Conservation (phyloP, 2,797 vertebrate species). For the Nothura maculosa region DNA sequence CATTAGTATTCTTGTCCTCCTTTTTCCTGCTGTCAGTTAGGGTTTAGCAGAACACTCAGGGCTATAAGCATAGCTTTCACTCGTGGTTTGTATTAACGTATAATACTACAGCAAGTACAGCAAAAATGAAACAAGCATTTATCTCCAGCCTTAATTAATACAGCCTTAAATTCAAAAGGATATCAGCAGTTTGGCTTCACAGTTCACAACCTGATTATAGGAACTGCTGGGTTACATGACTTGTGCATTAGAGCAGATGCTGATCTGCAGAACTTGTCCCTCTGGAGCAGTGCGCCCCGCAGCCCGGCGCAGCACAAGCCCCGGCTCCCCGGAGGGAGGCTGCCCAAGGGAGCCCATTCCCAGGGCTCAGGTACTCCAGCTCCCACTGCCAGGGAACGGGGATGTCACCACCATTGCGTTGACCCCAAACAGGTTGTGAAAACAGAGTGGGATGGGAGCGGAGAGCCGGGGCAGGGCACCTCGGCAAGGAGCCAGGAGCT, state of each 20-base stretch:
- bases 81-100: neutral
- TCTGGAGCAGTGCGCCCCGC: neutral
- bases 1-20: neutral
- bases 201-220: neutral
- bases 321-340: neutral
- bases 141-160: neutral
- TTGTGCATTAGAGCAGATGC: neutral
- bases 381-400: neutral
- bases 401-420: neutral
- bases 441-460: neutral
- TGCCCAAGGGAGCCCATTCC: neutral
- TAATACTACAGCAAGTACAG: neutral
- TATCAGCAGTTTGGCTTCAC: neutral
- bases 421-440: neutral
- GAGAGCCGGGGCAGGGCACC: neutral
- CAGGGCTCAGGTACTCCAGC: neutral
- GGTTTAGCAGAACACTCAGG: slow-evolving; percentile 10
- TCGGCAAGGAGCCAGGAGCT: neutral
- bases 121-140: neutral
- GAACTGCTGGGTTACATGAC: neutral
- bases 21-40: neutral
- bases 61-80: neutral
- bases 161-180: neutral
- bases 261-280: neutral
- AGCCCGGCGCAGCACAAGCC: neutral